phyloP scores from a whole-genome alignment of 2,113 vertebrate species.

The Zeus faber region DNA sequence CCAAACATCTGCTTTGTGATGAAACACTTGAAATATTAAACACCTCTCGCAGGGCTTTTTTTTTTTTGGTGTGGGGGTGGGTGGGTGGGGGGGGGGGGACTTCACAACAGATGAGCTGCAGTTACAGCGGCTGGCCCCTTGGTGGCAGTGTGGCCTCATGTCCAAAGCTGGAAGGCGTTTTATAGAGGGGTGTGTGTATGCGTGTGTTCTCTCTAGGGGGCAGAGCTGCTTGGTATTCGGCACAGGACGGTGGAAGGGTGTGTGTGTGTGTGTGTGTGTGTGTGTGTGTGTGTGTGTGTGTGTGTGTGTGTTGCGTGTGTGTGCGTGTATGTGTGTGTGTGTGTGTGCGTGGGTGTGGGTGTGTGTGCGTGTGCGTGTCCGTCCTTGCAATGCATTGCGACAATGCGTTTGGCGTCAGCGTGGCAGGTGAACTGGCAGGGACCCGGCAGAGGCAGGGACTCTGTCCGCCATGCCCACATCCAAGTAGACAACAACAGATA shows the following conservation, averaged over 20 bases:
- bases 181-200: neutral
- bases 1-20: slow-evolving; percentile 12
- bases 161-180: neutral
- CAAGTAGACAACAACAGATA: neutral
- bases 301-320: neutral
- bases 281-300: neutral
- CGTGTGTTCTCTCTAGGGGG: neutral
- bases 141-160: slow-evolving; percentile 53
- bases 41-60: slow-evolving; percentile 17
- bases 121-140: slow-evolving; percentile 24
- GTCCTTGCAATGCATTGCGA: neutral
- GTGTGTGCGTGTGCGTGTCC: neutral
- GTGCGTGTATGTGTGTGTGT: neutral
- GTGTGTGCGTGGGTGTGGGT: neutral
- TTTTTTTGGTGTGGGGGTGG: neutral
- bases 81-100: neutral
- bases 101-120: slow-evolving; percentile 5
- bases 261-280: neutral
- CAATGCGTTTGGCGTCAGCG: neutral
- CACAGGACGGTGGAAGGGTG: neutral
- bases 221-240: neutral
- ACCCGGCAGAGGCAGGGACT: slow-evolving; percentile 27
- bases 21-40: slow-evolving; percentile 52
- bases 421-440: slow-evolving; percentile 12
- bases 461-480: slow-evolving; percentile 11